Conservation (phyloP, 1,140 invertebrate species). For the Panagrolaimus sp. region DNA sequence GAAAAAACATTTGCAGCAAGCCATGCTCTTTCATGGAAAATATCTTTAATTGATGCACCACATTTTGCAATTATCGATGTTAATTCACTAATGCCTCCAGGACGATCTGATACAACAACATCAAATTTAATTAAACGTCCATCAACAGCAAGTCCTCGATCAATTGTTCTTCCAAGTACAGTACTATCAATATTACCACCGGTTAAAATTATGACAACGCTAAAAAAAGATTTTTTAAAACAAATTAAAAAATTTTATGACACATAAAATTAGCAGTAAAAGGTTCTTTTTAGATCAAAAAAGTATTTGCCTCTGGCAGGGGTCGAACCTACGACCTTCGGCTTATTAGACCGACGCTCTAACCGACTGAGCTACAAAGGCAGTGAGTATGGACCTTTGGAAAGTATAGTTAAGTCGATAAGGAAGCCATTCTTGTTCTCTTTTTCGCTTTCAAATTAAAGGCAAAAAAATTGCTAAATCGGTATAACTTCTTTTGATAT, state of each 20-base stretch:
- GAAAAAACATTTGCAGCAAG: conserved; percentile 76
- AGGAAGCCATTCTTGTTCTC: no score
- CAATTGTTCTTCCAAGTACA: conserved; percentile 76
- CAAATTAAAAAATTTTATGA: conserved; percentile 52
- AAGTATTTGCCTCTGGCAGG: conserved; percentile 28
- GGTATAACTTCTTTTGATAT: no score
- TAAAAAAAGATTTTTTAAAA: conserved; percentile 53
- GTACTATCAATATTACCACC: conserved; percentile 91
- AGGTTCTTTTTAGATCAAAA: no score
- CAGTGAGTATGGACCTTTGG: no score
- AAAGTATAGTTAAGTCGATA: no score
- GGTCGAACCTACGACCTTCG: conserved; percentile 34
- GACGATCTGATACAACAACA: conserved; percentile 77
- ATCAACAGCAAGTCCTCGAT: conserved; percentile 79
- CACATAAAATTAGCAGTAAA: neutral
- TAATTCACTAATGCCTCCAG: conserved; percentile 75
- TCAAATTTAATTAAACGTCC: conserved; percentile 77
- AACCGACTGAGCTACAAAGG: conserved; percentile 30
- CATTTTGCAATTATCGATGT: conserved; percentile 69
- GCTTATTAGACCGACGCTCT: conserved; percentile 35
- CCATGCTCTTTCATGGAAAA: conserved; percentile 87
- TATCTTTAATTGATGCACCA: conserved; percentile 85
- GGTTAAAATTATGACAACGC: conserved; percentile 74
- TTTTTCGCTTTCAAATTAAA: no score
- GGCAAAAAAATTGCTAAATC: no score